A percentile compares a stretch with the other conserved stretches of the same genome.
These are phyloP conservation scores for Montipora capricornis DNA, from an alignment of 64 coral and sea anemone species.

Conservation along the genomic window DNA sequence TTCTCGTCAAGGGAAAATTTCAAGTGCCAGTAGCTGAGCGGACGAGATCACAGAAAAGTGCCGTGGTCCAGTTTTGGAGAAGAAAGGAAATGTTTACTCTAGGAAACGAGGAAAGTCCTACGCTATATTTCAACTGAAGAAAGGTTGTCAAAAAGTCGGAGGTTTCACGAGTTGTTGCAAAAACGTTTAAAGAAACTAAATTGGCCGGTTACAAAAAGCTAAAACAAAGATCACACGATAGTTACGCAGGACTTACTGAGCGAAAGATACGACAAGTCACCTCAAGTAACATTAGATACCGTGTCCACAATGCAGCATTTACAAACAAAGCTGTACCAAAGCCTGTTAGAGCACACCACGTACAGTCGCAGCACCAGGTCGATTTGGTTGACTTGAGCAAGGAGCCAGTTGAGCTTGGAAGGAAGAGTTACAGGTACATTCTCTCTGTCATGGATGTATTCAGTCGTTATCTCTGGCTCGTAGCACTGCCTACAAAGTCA, in stretches of 20 bases:
- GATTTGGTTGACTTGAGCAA: not conserved
- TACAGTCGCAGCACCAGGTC: not conserved
- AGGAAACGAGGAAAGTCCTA: not conserved
- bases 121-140: no score
- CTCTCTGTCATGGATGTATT: not conserved
- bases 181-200: conserved; percentile 55
- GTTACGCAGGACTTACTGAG: not conserved
- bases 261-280: not conserved
- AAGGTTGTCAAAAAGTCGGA: conserved; percentile 16
- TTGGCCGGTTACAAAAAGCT: conserved; percentile 56
- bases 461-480: not conserved
- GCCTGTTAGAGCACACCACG: not conserved
- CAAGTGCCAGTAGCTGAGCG: no score
- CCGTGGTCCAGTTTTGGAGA: no score
- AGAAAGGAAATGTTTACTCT: no score
- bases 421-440: not conserved
- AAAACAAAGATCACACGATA: not conserved
- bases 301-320: not conserved
- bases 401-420: not conserved
- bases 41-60: no score
- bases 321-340: not conserved
- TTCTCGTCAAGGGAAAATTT: no score
- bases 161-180: conserved; percentile 24
- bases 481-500: not conserved
- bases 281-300: not conserved